Base-by-base conservation (phyloP, 2,797 vertebrate genomes). In the Sebastes diaconus region DNA sequence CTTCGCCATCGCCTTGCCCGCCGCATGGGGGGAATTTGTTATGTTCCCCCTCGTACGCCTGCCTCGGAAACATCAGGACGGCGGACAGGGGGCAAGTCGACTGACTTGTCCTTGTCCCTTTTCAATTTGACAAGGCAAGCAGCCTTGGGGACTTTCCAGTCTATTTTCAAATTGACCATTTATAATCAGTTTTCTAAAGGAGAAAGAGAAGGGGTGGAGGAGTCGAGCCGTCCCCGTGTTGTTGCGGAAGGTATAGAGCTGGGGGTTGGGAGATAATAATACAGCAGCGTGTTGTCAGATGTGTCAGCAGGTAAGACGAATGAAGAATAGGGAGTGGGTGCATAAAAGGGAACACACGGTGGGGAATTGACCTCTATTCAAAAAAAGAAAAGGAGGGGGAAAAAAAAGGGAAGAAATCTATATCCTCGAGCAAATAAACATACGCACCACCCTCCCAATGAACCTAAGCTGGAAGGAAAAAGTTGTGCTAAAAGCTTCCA, bases 91-190 rank as follows among this genome's bases (percentile, higher is more conserved):
- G 88, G 87, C 87, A 90, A 90, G 92, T 91, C 87, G 75, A 90
- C 91, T 91, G 83, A 91, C 93, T 95, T 84, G 93, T 95, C 95
- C 95, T 96, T 95, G 95, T 93, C 92, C 93, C 92, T 94, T 94
- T 93, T 95, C 95, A 94, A 94, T 96, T 94, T 96, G 94, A 95
- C 95, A 95, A 94, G 92, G 91, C 89, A 91, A 92, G 93, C 93
- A 93, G 95, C 95, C 95, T 95, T 93, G 94, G 94, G 95, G 94
- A 95, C 93, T 91, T 92, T 92, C 81, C 84, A 94, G 93, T 95
- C 94, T 92, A 95, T 96, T 96, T 96, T 95, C 94, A 96, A 96
- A 96, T 95, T 95, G 95, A 95, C 95, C 94, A 93, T 95, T 95
- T 95, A 93, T 95, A 96, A 96, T 96, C 95, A 95, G 94, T 92